A percentile compares a stretch with the other conserved stretches of the same genome.
Evolutionary conservation across 2,888 invertebrate genomes (phyloP).

Genomic region (Drosophila maculinotata): DNA sequence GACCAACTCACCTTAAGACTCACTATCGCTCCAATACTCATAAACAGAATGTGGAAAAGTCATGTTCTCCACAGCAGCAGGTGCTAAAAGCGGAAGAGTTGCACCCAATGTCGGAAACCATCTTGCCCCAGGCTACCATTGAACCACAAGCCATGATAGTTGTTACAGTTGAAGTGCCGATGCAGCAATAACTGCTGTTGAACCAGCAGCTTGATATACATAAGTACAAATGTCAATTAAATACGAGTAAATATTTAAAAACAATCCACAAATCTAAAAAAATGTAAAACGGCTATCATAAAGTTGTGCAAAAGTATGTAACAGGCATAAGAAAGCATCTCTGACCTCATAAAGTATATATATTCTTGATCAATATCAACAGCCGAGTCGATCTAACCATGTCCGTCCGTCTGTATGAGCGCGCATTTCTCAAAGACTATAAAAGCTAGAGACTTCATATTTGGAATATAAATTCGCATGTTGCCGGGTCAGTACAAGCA

Average conservation of each 20-base stretch:
- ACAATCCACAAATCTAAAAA: not conserved
- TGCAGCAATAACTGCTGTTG: not conserved
- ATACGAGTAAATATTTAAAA: not conserved
- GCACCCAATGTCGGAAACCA: not conserved
- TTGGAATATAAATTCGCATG: no score
- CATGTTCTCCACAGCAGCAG: conserved; percentile 9
- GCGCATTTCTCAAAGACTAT: no score
- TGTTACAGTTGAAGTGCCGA: conserved; percentile 19
- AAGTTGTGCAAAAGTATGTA: no score
- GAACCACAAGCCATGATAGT: conserved; percentile 4
- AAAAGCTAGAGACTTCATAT: no score
- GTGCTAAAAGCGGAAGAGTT: not conserved
- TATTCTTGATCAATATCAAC: no score
- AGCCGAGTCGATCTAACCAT: no score
- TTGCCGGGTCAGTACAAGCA: no score
- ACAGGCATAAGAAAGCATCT: no score
- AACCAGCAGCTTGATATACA: not conserved
- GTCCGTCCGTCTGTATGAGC: no score
- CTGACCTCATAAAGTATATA: no score
- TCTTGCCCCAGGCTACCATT: conserved; percentile 1
- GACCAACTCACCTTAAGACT: conserved; percentile 82
- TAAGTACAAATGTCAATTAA: conserved; percentile 2
- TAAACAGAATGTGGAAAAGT: conserved; percentile 77
- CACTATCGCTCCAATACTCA: conserved; percentile 82
- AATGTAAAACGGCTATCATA: no score